Conservation (phyloP, 2,888 invertebrate species). For the Polylopha cassiicola region DNA sequence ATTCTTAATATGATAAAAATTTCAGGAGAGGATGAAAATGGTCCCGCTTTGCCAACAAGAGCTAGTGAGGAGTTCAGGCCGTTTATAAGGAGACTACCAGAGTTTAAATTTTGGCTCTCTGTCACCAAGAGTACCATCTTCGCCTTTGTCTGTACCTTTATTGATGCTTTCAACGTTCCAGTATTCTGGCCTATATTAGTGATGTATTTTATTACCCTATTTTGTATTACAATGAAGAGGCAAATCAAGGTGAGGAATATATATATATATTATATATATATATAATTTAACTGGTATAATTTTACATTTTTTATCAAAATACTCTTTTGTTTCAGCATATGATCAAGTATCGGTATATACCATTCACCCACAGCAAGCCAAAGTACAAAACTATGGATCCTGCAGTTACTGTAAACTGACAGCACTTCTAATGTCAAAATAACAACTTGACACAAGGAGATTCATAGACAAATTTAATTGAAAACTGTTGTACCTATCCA, state of each 20-base stretch:
- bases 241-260: constrained; percentile 93
- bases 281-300: constrained; percentile 1
- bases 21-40: constrained; percentile 82
- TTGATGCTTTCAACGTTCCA: constrained; percentile 98
- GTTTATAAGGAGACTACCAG: constrained; percentile 96
- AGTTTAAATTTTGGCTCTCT: constrained; percentile 99
- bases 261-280: constrained; percentile 3
- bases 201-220: constrained; percentile 99
- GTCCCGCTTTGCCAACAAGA: constrained; percentile 95
- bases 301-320: constrained; percentile 7
- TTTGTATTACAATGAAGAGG: constrained; percentile 99
- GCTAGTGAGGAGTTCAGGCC: constrained; percentile 99
- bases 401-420: constrained; percentile 65
- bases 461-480: constrained; percentile 58
- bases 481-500: constrained; percentile 71
- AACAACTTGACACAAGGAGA: constrained; percentile 34
- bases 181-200: constrained; percentile 99
- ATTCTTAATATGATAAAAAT: too few species aligned
- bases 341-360: constrained; percentile 99
- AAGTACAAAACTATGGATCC: constrained; percentile 85
- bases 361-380: constrained; percentile 98
- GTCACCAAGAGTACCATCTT: constrained; percentile 95
- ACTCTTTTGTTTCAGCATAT: constrained; percentile 89
- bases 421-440: constrained; percentile 33
- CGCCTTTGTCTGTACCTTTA: constrained; percentile 94